Evolutionary conservation across 2,113 vertebrate species (phyloP), one percentile per base, ranked within the genome.

Genomic region (Phoenicopterus ruber): DNA sequence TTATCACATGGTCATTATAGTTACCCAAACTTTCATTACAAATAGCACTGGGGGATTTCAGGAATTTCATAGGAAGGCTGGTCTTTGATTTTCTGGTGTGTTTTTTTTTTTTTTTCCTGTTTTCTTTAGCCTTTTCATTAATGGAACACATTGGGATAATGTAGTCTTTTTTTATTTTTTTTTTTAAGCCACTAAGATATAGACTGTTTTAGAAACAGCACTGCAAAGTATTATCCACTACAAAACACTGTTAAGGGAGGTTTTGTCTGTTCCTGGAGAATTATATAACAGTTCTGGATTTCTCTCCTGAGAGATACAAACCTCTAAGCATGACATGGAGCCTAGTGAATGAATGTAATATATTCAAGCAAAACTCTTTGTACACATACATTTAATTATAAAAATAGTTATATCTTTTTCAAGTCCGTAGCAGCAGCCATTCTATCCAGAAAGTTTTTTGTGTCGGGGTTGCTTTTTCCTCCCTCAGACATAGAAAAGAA

Each of bases 291-390:
- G 40, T 40, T 80, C 46, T 31, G 58, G 36, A 94, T 80, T 86
- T 93, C 82, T 46, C 82, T 86, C 91, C 28, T 58, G 86, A 80
- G 88, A 93, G n/a, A 70, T 24, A 83, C 71, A 94, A 92, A 94
- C 86, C 21, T 1, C 1, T 62, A 88, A 65, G 71, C 61, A n/a
- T 57, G 76, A 86, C 50, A 62, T 38, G 34, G 82, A 86, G 72
- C 32, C 54, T 70, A 50, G 31, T 74, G 76, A 66, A 82, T 38
- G 19, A 88, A 78, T 31, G 50, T n/a, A 83, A 70, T 70, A 54
- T 26, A 73, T 62, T 83, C 42, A 70, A 46, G 63, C 6, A 86
- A 63, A 90, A 90, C 54, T 77, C 54, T 63, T 63, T 69, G 62
- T 61, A 86, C 36, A 54, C 15, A 11, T 62, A 94, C 6, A 65